phyloP scores from a whole-genome alignment of 2,888 invertebrate genomes.

The Drosophila barbarae region DNA sequence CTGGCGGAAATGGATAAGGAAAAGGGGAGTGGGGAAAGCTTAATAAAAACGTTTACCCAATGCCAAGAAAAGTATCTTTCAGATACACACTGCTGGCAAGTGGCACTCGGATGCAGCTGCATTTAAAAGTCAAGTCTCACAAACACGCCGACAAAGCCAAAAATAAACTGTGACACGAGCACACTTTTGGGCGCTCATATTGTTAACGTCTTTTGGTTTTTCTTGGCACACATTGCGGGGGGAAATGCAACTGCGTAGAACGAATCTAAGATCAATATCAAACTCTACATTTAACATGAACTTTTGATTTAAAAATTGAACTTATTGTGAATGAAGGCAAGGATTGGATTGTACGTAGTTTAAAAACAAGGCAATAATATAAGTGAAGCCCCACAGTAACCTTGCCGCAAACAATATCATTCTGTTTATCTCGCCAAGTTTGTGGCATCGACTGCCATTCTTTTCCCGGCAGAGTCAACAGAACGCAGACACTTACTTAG shows the following conservation, averaged over 20 bases:
- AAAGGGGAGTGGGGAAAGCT: neutral
- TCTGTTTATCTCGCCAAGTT: constrained; percentile 39
- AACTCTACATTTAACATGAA: neutral
- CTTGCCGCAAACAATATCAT: constrained; percentile 14
- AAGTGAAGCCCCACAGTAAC: constrained; percentile 13
- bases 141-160: constrained; percentile 45
- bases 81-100: constrained; percentile 53
- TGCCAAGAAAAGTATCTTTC: constrained; percentile 51
- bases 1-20: constrained; percentile 77
- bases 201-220: constrained; percentile 53
- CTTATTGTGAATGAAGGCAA: neutral
- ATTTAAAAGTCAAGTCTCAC: constrained; percentile 63
- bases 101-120: constrained; percentile 64
- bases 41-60: constrained; percentile 34
- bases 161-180: constrained; percentile 53
- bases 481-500: constrained; percentile 44
- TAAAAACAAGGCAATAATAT: constrained; percentile 4
- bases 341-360: neutral
- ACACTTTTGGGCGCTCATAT: constrained; percentile 45
- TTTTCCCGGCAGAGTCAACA: constrained; percentile 38
- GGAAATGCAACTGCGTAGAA: neutral
- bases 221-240: constrained; percentile 57
- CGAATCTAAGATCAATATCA: neutral
- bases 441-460: constrained; percentile 26
- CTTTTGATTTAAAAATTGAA: constrained; percentile 1